phyloP scores from a whole-genome alignment of 1,140 invertebrate genomes.

The Hirudo medicinalis region DNA sequence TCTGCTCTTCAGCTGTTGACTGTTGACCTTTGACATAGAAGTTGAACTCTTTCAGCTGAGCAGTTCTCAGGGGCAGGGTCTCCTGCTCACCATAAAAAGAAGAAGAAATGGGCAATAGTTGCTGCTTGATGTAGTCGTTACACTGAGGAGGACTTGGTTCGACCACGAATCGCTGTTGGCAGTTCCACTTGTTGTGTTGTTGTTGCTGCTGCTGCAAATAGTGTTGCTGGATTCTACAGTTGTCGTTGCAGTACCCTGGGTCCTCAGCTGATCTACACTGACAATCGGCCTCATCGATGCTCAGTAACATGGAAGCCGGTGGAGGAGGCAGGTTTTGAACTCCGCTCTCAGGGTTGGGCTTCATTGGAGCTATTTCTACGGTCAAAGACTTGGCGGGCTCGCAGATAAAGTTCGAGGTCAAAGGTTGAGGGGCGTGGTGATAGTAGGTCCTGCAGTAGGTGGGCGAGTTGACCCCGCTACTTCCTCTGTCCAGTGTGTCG shows the following conservation, averaged over 20 bases:
- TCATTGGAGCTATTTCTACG: neutral
- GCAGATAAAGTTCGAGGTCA: neutral
- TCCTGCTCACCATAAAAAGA: too few relatives aligned
- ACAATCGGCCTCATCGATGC: neutral
- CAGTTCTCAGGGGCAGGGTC: too few relatives aligned
- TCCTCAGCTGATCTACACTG: too few relatives aligned
- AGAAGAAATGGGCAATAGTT: neutral
- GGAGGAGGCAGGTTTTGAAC: slow-evolving; percentile 1
- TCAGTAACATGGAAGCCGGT: neutral
- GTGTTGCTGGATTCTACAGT: neutral
- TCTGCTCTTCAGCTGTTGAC: too few relatives aligned
- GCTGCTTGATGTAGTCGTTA: neutral
- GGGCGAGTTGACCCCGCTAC: neutral
- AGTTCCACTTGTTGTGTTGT: neutral
- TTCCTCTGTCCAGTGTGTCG: neutral
- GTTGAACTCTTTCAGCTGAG: too few relatives aligned
- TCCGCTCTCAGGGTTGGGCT: neutral
- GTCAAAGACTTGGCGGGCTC: neutral
- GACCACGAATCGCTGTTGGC: neutral
- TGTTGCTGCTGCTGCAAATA: neutral
- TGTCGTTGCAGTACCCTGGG: neutral
- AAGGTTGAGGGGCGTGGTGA: neutral
- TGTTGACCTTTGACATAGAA: too few relatives aligned
- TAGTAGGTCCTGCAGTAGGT: slow-evolving; percentile 12
- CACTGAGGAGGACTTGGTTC: neutral